Evolutionary conservation across 1,140 invertebrate species (phyloP).

Genomic region (Parasteatoda tepidariorum): DNA sequence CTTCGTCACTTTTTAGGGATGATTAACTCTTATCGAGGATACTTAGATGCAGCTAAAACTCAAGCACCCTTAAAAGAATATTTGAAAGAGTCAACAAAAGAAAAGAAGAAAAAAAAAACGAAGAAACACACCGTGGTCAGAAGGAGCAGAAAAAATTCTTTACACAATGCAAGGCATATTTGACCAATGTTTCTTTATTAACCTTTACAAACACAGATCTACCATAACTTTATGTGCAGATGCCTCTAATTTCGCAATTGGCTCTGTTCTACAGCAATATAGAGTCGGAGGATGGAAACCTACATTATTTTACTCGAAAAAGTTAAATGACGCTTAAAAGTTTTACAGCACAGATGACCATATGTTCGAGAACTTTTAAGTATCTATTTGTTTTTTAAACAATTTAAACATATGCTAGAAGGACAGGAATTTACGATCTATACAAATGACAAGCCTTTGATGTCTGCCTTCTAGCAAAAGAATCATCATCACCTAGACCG

Average conservation of each 20-base stretch:
- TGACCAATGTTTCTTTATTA: neutral
- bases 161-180: constrained; percentile 7
- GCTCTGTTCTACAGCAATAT: neutral
- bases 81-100: constrained; percentile 9
- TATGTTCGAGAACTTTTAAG: too few species aligned
- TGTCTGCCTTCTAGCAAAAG: neutral
- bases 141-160: neutral
- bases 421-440: neutral
- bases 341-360: neutral
- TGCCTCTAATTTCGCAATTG: constrained; percentile 34
- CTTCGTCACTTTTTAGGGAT: constrained; percentile 66
- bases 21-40: constrained; percentile 68
- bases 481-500: neutral
- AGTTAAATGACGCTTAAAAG: constrained; percentile 35
- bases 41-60: constrained; percentile 64
- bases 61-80: constrained; percentile 53
- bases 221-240: constrained; percentile 35
- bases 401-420: constrained; percentile 14
- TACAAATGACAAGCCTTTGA: neutral
- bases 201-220: constrained; percentile 12
- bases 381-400: constrained; percentile 2
- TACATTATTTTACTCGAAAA: constrained; percentile 58
- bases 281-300: constrained; percentile 16
- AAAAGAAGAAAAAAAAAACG: too few species aligned
- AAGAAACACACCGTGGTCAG: constrained; percentile 3